These are phyloP conservation scores for Torymus auratus DNA, from an alignment of 2,888 invertebrate genomes.

Conservation along the genomic window DNA sequence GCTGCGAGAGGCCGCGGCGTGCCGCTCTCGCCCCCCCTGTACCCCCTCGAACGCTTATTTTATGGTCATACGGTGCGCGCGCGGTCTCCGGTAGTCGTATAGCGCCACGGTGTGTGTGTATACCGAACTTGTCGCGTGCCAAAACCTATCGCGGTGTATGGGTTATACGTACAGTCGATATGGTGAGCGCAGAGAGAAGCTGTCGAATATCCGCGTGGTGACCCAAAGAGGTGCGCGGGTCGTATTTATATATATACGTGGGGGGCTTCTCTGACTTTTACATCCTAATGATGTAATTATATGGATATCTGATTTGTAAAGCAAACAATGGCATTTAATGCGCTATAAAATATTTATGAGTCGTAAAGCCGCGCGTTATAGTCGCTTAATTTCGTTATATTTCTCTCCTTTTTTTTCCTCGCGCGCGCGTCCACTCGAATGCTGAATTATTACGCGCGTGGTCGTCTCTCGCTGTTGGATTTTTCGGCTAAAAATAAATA, in stretches of 20 bases:
- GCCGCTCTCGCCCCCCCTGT: slow-evolving; percentile 31
- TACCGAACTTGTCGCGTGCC: slow-evolving; percentile 75
- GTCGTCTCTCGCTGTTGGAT: too few species aligned
- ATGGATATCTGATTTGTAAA: slow-evolving; percentile 40
- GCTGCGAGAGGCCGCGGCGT: slow-evolving; percentile 66
- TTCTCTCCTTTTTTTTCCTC: too few species aligned
- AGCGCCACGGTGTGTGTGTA: slow-evolving; percentile 49
- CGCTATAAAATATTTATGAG: slow-evolving; percentile 42
- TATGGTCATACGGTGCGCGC: slow-evolving; percentile 75
- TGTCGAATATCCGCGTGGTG: too few species aligned
- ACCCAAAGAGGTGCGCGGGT: too few species aligned
- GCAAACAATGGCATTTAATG: slow-evolving; percentile 34
- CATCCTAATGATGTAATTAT: slow-evolving; percentile 14
- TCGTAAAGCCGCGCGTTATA: slow-evolving; percentile 2
- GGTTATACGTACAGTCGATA: too few species aligned
- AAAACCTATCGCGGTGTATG: slow-evolving; percentile 67
- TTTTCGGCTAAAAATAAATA: too few species aligned
- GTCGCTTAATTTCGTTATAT: too few species aligned
- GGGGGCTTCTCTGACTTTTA: slow-evolving; percentile 1
- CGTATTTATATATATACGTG: neutral
- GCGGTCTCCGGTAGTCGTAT: neutral
- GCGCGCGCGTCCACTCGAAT: too few species aligned
- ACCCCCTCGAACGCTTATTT: slow-evolving; percentile 76
- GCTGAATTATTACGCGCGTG: too few species aligned
- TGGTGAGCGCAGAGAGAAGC: too few species aligned